These are phyloP conservation scores for Melipona quadrifasciata DNA, from an alignment of 1,140 invertebrate species.

Conservation along the genomic window DNA sequence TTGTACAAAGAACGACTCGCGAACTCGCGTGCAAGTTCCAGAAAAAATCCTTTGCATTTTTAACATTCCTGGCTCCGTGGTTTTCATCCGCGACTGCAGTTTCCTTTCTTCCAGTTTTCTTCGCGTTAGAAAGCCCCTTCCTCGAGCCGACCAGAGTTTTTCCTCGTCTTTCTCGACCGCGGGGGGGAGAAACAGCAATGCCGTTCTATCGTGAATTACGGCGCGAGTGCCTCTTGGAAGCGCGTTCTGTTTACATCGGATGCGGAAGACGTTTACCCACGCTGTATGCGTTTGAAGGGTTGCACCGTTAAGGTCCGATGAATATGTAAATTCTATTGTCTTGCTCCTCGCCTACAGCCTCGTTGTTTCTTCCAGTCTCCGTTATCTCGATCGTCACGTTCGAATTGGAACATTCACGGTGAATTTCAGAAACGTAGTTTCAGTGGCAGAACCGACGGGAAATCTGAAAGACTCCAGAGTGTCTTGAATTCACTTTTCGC, in stretches of 20 bases:
- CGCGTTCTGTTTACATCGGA: slow-evolving; percentile 55
- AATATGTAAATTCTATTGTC: slow-evolving; percentile 69
- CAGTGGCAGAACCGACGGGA: neutral
- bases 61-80: slow-evolving; percentile 38
- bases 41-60: slow-evolving; percentile 65
- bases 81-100: neutral
- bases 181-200: neutral
- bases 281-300: slow-evolving; percentile 56
- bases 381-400: slow-evolving; percentile 30
- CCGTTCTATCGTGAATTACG: slow-evolving; percentile 25
- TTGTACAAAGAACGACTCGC: slow-evolving; percentile 32
- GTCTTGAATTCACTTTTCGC: neutral
- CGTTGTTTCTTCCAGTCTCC: slow-evolving; percentile 32
- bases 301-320: slow-evolving; percentile 63
- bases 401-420: slow-evolving; percentile 23
- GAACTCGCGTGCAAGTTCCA: neutral
- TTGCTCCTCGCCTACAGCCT: slow-evolving; percentile 2
- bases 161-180: slow-evolving; percentile 29
- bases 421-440: neutral
- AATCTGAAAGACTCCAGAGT: neutral
- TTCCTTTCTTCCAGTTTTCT: neutral
- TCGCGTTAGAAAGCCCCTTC: neutral
- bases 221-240: slow-evolving; percentile 9
- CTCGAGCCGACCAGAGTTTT: neutral
- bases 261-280: slow-evolving; percentile 56